Evolutionary conservation across 2,888 invertebrate genomes (phyloP).

Genomic region (Acrocyrtus sp.): DNA sequence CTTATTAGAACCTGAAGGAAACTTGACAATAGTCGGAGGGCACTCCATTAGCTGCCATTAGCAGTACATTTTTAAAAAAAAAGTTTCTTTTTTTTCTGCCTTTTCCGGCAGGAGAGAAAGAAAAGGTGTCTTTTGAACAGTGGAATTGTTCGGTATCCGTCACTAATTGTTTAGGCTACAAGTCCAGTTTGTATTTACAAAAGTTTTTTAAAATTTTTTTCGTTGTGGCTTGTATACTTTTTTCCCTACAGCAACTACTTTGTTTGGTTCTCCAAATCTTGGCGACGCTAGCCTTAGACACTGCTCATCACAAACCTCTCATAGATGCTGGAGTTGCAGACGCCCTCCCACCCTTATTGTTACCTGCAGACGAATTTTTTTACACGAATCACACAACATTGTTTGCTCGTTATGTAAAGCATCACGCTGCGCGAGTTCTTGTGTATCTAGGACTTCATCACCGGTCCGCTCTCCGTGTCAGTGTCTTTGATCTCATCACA

Average conservation of each 20-base stretch:
- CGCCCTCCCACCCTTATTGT: slow-evolving; percentile 72
- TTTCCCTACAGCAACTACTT: slow-evolving; percentile 71
- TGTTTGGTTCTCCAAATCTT: slow-evolving; percentile 73
- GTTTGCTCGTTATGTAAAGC: slow-evolving; percentile 74
- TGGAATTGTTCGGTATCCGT: too few relatives aligned
- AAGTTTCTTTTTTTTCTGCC: too few relatives aligned
- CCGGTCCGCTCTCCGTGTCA: slow-evolving; percentile 72
- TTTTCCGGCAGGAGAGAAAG: too few relatives aligned
- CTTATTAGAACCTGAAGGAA: too few relatives aligned
- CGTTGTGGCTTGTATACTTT: slow-evolving; percentile 8
- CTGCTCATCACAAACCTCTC: slow-evolving; percentile 70
- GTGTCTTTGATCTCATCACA: slow-evolving; percentile 70
- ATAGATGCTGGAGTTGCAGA: slow-evolving; percentile 72
- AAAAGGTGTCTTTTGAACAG: too few relatives aligned
- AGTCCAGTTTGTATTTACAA: too few relatives aligned
- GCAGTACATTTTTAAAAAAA: too few relatives aligned
- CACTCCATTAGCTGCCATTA: too few relatives aligned
- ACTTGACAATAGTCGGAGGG: too few relatives aligned
- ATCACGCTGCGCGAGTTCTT: slow-evolving; percentile 73
- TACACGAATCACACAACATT: slow-evolving; percentile 75
- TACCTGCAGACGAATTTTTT: slow-evolving; percentile 76
- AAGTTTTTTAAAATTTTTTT: too few relatives aligned
- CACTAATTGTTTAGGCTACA: too few relatives aligned
- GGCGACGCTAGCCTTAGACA: slow-evolving; percentile 72
- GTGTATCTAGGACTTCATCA: slow-evolving; percentile 74